A percentile compares a stretch with the other conserved stretches of the same genome.
Evolutionary conservation across 1,140 invertebrate species (phyloP).

Genomic region (Heliconius hewitsoni): DNA sequence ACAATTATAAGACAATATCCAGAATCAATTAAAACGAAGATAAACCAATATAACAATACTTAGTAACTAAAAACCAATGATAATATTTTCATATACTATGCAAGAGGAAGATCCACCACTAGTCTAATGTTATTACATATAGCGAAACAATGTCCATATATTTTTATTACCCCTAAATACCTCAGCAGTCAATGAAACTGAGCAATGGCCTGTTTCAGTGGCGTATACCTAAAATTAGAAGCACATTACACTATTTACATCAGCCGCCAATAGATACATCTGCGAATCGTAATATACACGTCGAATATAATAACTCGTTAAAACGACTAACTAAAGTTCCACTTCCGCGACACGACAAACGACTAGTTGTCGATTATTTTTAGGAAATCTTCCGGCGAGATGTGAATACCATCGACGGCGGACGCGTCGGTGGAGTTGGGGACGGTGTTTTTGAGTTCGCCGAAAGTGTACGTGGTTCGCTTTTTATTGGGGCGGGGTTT

Average conservation of each 20-base stretch:
- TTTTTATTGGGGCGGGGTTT: conserved; percentile 41
- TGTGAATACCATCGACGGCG: conserved; percentile 49
- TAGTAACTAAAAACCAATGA: conserved; percentile 1
- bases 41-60: background rate
- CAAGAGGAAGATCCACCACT: conserved; percentile 17
- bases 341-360: conserved; percentile 30
- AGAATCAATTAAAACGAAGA: background rate
- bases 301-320: conserved; percentile 56
- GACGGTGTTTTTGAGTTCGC: conserved; percentile 69
- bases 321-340: conserved; percentile 42
- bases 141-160: conserved; percentile 14
- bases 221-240: conserved; percentile 71
- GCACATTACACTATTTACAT: conserved; percentile 80
- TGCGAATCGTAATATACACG: conserved; percentile 68
- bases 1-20: conserved; percentile 8
- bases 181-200: conserved; percentile 46
- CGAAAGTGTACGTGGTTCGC: conserved; percentile 64
- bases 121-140: conserved; percentile 16
- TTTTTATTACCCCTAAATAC: conserved; percentile 17
- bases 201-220: conserved; percentile 78
- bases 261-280: conserved; percentile 56
- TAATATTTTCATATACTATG: conserved; percentile 12
- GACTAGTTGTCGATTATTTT: conserved; percentile 70
- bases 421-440: conserved; percentile 55
- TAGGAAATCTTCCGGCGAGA: conserved; percentile 67